Evolutionary conservation across 1,140 invertebrate species (phyloP), one percentile per base, ranked within the genome.

Genomic region (Drosophila cardini): DNA sequence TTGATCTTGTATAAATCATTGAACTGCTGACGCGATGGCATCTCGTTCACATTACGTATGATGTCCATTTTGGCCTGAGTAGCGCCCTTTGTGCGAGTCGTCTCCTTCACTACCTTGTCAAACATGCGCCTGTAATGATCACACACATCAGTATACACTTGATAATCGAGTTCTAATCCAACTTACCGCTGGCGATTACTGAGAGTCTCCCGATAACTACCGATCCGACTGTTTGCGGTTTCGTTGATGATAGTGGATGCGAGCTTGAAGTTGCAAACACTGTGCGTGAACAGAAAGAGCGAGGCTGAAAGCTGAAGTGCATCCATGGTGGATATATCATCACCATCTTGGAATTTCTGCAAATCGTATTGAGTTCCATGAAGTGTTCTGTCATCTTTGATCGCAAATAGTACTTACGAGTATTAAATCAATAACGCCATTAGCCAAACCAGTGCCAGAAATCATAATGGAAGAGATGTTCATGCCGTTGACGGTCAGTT

Each of bases 1-100:
- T 91, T 91, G 34, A 87, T 90, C 72, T 79, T 91, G 34, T 70
- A 91, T 0, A 91, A 53, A 75, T 91, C 90, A 46, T 91, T 91
- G 13, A 91, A 79, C 40, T 90, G 71, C 56, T 91, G 81, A 1
- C 67, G 65, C 9, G 80, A 76, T 5, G 86, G 90, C 43, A 91
- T 77, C n/a, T 91, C 83, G 52, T 91, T 91, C 4, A 80, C 76
- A 18, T 64, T 74, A 4, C 90, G 90, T 56, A 91, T 91, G 9
- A 91, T 76, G 53, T 91, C 87, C 36, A 84, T 48, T 42, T 80
- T 90, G n/a, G 80, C 86, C 8, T 13, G 48, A 0, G 46, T 69
- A 0, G 30, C 53, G n/a, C 90, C 90, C 0, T 43, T 58, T 1
- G 73, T 61, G 11, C 90, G 84, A 2, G 76, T 58, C 1, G 90